A percentile compares a stretch with the other conserved stretches of the same genome.
These are phyloP conservation scores for Gavia stellata DNA, from an alignment of 2,113 vertebrate genomes.

Conservation along the genomic window DNA sequence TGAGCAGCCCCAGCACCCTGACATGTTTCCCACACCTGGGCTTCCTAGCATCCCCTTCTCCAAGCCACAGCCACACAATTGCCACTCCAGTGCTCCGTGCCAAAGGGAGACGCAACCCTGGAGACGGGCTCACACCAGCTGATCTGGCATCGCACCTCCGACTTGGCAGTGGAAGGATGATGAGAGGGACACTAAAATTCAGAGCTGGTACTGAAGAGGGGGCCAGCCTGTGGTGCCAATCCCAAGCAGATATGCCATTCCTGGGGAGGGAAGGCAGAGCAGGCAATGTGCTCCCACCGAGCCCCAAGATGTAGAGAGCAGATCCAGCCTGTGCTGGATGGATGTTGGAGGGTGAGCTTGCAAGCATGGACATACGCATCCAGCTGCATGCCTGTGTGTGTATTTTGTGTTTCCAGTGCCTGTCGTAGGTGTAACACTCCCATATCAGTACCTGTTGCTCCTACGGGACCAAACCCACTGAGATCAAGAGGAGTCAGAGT, in stretches of 20 bases:
- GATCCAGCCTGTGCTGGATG: background rate
- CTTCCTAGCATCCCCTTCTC: background rate
- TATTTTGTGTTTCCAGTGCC: background rate
- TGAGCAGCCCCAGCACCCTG: background rate
- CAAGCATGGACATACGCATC: fast-evolving
- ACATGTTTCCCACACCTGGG: fast-evolving
- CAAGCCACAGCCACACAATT: background rate
- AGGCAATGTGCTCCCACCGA: background rate
- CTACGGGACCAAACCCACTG: background rate
- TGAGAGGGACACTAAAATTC: background rate
- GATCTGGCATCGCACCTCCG: fast-evolving
- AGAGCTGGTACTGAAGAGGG: background rate
- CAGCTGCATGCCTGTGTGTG: background rate
- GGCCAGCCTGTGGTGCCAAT: background rate
- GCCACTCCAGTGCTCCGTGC: background rate
- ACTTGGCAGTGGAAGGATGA: background rate
- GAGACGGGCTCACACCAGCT: background rate
- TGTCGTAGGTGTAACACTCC: background rate
- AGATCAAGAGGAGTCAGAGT: background rate
- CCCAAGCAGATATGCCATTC: background rate
- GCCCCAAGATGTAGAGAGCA: background rate
- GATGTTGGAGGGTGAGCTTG: background rate
- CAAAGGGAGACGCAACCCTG: background rate
- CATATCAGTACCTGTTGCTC: background rate
- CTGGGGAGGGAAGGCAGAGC: background rate